These are phyloP conservation scores for Galeruca laticollis DNA, from an alignment of 2,888 invertebrate species.

Conservation along the genomic window DNA sequence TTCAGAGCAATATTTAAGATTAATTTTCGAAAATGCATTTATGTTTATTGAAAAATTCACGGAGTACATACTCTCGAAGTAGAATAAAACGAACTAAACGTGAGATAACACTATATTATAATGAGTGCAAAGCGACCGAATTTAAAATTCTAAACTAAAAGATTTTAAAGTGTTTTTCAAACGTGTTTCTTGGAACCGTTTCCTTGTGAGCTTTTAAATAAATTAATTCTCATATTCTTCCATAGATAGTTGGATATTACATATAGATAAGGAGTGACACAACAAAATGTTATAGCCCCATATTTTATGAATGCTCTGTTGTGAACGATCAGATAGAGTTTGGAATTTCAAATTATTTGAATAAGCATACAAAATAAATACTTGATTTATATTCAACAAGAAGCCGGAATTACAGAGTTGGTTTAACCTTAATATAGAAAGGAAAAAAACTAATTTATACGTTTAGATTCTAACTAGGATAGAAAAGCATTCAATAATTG, in stretches of 20 bases:
- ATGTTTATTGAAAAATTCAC: too few relatives aligned
- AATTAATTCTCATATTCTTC: not conserved
- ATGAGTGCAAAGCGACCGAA: not conserved
- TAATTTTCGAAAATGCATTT: too few relatives aligned
- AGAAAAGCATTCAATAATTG: too few relatives aligned
- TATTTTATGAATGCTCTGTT: not conserved
- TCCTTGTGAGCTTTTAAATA: not conserved
- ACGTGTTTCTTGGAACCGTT: not conserved
- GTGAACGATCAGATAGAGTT: not conserved
- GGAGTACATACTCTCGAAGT: too few relatives aligned
- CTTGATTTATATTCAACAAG: not conserved
- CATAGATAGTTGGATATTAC: not conserved
- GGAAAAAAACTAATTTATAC: too few relatives aligned
- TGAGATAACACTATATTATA: too few relatives aligned
- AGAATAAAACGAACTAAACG: too few relatives aligned
- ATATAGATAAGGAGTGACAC: not conserved
- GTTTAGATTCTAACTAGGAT: too few relatives aligned
- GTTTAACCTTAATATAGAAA: too few relatives aligned
- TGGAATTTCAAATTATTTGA: slow-evolving; percentile 2
- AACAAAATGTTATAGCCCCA: not conserved
- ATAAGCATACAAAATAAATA: not conserved
- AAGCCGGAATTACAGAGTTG: too few relatives aligned
- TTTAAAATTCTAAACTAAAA: not conserved
- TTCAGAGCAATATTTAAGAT: too few relatives aligned
- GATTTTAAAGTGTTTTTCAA: not conserved